These are phyloP conservation scores for Pachyramphus minor DNA, from an alignment of 2,113 vertebrate genomes.

Conservation along the genomic window DNA sequence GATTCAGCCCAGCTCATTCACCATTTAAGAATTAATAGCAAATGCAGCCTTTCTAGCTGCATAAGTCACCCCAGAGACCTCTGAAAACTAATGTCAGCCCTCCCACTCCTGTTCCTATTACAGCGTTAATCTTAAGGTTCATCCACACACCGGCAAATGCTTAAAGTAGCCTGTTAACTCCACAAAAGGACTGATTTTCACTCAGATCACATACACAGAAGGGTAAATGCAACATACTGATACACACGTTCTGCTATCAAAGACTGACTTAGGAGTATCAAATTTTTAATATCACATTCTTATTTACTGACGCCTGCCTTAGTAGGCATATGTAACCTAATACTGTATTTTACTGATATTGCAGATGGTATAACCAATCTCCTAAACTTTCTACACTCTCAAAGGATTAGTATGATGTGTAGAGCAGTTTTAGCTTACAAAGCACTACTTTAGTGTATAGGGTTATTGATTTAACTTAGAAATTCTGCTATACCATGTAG, in stretches of 20 bases:
- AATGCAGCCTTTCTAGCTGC: neutral
- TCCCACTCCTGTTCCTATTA: slow-evolving; percentile 15
- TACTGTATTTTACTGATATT: slow-evolving; percentile 58
- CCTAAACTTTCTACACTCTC: slow-evolving; percentile 42
- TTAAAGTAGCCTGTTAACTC: neutral
- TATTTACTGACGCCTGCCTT: neutral
- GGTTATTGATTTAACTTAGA: slow-evolving; percentile 67
- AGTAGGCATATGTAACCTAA: slow-evolving; percentile 43
- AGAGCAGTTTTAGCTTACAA: slow-evolving; percentile 63
- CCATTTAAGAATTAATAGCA: slow-evolving; percentile 16
- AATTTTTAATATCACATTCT: slow-evolving; percentile 35
- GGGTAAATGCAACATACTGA: neutral
- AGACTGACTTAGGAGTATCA: slow-evolving; percentile 11
- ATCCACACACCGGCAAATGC: neutral
- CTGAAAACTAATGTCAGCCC: slow-evolving; percentile 26
- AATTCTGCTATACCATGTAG: slow-evolving; percentile 52
- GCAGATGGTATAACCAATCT: slow-evolving; percentile 54
- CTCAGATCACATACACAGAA: neutral
- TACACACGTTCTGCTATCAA: neutral
- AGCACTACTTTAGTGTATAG: slow-evolving; percentile 46
- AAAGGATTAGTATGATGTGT: slow-evolving; percentile 58
- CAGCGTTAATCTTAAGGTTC: neutral
- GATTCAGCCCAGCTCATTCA: neutral
- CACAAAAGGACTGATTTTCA: neutral
- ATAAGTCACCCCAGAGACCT: slow-evolving; percentile 41